phyloP scores from a whole-genome alignment of 1,140 invertebrate species.

The Aphis craccivora region DNA sequence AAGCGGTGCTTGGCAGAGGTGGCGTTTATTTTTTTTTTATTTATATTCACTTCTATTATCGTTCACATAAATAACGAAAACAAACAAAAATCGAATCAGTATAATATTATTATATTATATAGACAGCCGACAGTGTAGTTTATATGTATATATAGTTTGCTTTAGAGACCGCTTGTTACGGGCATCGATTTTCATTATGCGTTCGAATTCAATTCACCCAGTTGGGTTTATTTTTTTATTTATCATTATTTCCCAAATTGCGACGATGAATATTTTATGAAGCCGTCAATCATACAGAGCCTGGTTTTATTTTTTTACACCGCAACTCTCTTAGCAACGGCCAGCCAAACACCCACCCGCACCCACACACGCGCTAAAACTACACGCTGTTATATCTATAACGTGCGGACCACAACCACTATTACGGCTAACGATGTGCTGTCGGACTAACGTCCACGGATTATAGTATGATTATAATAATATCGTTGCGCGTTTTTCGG shows the following conservation, averaged over 20 bases:
- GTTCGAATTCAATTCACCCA: slow-evolving; percentile 26
- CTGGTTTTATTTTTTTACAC: slow-evolving; percentile 41
- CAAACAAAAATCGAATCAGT: neutral
- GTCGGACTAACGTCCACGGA: neutral
- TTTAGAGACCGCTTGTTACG: slow-evolving; percentile 5
- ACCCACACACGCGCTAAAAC: neutral
- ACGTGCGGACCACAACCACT: neutral
- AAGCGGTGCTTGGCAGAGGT: neutral
- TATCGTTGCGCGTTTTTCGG: neutral
- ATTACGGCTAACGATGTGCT: neutral
- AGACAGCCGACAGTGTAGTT: neutral
- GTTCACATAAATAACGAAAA: slow-evolving; percentile 2
- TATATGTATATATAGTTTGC: neutral
- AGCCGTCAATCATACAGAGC: slow-evolving; percentile 49
- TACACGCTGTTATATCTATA: neutral
- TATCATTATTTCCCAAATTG: slow-evolving; percentile 32
- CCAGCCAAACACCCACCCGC: slow-evolving; percentile 26
- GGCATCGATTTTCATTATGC: slow-evolving; percentile 35
- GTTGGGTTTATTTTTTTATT: neutral
- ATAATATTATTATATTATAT: neutral
- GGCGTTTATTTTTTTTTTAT: neutral
- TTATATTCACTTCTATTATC: neutral
- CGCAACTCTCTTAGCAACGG: slow-evolving; percentile 38
- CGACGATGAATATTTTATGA: slow-evolving; percentile 52
- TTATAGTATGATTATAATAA: neutral